A percentile compares a stretch with the other conserved stretches of the same genome.
These are phyloP conservation scores for Drosophila nr. fundita DNA, from an alignment of 2,888 invertebrate genomes.

Conservation along the genomic window DNA sequence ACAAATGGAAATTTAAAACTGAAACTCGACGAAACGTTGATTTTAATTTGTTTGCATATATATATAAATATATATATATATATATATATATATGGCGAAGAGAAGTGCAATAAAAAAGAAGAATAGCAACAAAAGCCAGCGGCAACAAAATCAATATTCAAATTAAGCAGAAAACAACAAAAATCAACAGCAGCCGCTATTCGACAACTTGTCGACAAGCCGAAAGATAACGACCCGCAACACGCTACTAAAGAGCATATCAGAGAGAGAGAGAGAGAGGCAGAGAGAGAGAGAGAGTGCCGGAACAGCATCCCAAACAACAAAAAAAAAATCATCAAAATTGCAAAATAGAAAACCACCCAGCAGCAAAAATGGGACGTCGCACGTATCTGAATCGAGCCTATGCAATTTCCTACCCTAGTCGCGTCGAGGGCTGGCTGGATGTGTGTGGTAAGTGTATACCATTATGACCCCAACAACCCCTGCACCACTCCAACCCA, in stretches of 20 bases:
- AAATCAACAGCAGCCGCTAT: conserved; percentile 41
- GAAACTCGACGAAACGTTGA: conserved; percentile 32
- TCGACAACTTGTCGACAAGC: conserved; percentile 65
- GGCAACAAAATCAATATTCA: conserved; percentile 73
- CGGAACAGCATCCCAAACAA: conserved; percentile 56
- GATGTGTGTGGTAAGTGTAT: conserved; percentile 85
- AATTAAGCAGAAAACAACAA: conserved; percentile 59
- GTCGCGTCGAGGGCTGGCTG: conserved; percentile 85
- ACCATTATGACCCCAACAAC: no score
- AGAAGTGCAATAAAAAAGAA: conserved; percentile 70
- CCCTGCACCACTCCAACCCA: background rate
- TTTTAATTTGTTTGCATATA: conserved; percentile 8
- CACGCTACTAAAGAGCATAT: conserved; percentile 19
- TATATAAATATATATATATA: background rate
- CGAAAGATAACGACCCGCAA: conserved; percentile 53
- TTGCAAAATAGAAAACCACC: conserved; percentile 27
- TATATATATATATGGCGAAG: conserved; percentile 14
- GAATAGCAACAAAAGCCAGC: conserved; percentile 41
- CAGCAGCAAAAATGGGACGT: conserved; percentile 81
- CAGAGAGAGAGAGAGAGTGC: background rate
- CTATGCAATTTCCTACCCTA: conserved; percentile 84
- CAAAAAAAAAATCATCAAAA: background rate
- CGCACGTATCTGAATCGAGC: conserved; percentile 83
- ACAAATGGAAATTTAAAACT: conserved; percentile 28
- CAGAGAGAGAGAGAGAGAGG: conserved; percentile 21